Conservation (phyloP, 2,113 vertebrate species). For the Tapirus terrestris region DNA sequence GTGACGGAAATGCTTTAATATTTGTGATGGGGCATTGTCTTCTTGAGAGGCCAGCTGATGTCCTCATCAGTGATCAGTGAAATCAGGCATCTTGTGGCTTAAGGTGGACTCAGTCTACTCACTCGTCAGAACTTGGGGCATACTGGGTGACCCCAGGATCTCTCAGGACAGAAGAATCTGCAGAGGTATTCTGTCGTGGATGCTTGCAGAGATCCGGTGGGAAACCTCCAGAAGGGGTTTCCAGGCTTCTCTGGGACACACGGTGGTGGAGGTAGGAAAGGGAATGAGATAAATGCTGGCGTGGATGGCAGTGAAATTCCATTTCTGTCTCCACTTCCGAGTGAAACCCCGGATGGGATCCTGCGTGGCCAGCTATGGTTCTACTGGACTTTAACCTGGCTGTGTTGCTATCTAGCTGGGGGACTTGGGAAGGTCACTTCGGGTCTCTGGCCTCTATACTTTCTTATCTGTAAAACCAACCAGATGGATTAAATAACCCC, state of each 20-base stretch:
- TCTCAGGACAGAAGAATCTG: neutral
- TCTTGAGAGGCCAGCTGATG: conserved; percentile 62
- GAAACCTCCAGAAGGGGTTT: neutral
- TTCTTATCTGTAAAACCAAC: neutral
- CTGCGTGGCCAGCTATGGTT: neutral
- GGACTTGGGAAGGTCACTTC: neutral
- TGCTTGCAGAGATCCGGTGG: neutral
- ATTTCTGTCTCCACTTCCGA: neutral
- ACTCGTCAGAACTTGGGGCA: neutral
- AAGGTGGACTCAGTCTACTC: neutral
- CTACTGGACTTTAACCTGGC: neutral
- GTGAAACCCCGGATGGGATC: accelerated
- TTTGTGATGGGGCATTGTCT: conserved; percentile 41
- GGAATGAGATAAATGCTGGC: neutral
- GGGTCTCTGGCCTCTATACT: neutral
- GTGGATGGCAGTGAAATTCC: neutral
- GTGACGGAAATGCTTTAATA: conserved; percentile 24
- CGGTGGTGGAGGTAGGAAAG: neutral
- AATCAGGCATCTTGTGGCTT: neutral
- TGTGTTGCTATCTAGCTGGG: neutral
- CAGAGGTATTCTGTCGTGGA: neutral
- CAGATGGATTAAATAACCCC: neutral
- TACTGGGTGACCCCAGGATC: neutral
- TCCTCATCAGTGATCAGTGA: conserved; percentile 59
- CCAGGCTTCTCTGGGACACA: neutral